Percentiles rank a stretch among this genome's conserved stretches.
Evolutionary conservation across 2,797 vertebrate species (phyloP).

Genomic region (Syngnathus acus): DNA sequence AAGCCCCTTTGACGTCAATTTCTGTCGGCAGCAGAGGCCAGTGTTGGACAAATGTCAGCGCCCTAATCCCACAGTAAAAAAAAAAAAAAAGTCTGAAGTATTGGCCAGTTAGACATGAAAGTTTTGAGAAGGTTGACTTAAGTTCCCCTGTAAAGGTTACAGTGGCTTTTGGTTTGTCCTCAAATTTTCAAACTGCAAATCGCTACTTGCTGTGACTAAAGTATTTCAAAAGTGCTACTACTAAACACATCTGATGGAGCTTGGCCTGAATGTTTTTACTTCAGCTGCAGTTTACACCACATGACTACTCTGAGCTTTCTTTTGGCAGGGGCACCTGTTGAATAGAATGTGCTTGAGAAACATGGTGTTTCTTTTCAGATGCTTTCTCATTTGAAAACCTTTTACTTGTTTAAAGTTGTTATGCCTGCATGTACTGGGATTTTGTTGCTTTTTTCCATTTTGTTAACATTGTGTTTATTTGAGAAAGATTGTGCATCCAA

Average conservation of each 20-base stretch:
- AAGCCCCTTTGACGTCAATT: too few relatives aligned
- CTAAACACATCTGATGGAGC: slow-evolving; percentile 33
- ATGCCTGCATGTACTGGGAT: neutral
- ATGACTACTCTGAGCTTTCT: slow-evolving; percentile 41
- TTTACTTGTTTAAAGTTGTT: neutral
- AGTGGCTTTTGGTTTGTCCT: neutral
- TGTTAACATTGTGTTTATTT: slow-evolving; percentile 11
- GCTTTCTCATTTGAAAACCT: neutral
- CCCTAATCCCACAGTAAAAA: neutral
- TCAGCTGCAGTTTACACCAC: slow-evolving; percentile 30
- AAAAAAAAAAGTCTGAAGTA: neutral
- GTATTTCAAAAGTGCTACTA: slow-evolving; percentile 37
- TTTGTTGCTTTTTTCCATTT: neutral
- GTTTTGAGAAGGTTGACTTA: neutral
- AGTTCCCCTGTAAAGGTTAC: neutral
- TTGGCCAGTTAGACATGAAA: neutral
- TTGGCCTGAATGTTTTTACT: slow-evolving; percentile 40
- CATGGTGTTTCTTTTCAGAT: neutral
- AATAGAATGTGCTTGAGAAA: slow-evolving; percentile 14
- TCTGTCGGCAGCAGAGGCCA: too few relatives aligned
- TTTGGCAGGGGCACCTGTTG: neutral
- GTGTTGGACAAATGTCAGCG: too few relatives aligned
- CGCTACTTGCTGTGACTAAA: too few relatives aligned
- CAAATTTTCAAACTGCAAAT: neutral
- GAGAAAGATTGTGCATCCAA: neutral